A percentile compares a stretch with the other conserved stretches of the same genome.
Evolutionary conservation across 2,113 vertebrate species (phyloP).

Genomic region (Malurus melanocephalus): DNA sequence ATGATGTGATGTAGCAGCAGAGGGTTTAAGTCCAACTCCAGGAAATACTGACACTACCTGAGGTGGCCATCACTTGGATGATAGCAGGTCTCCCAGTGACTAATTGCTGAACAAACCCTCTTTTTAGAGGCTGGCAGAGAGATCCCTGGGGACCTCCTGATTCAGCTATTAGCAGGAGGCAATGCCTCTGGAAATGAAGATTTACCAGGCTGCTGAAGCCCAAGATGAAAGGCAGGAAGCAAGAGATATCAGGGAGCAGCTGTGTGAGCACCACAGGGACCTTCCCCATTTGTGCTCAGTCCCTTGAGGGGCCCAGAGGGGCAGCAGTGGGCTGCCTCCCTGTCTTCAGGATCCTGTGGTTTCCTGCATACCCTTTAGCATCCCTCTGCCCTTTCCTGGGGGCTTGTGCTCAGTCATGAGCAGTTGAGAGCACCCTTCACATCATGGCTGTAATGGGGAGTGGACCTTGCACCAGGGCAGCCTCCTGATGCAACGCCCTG

Average conservation of each 20-base stretch:
- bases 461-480: rapidly evolving
- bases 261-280: neutral
- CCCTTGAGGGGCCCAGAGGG: neutral
- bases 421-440: neutral
- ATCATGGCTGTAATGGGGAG: neutral
- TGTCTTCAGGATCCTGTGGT: neutral
- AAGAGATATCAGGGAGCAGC: neutral
- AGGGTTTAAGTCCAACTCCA: neutral
- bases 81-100: neutral
- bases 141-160: neutral
- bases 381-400: neutral
- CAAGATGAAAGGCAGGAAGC: neutral
- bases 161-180: conserved; percentile 13
- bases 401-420: rapidly evolving
- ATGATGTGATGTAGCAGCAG: rapidly evolving
- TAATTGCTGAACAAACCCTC: neutral
- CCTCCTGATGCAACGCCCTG: neutral
- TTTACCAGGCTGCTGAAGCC: neutral
- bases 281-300: neutral
- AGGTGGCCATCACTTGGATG: neutral
- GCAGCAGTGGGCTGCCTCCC: neutral
- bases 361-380: neutral
- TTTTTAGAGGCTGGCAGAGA: neutral
- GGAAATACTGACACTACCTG: neutral
- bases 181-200: neutral